Percentiles rank a stretch among this genome's conserved stretches.
Evolutionary conservation across 2,113 vertebrate genomes (phyloP).

Genomic region (Microtus pennsylvanicus): DNA sequence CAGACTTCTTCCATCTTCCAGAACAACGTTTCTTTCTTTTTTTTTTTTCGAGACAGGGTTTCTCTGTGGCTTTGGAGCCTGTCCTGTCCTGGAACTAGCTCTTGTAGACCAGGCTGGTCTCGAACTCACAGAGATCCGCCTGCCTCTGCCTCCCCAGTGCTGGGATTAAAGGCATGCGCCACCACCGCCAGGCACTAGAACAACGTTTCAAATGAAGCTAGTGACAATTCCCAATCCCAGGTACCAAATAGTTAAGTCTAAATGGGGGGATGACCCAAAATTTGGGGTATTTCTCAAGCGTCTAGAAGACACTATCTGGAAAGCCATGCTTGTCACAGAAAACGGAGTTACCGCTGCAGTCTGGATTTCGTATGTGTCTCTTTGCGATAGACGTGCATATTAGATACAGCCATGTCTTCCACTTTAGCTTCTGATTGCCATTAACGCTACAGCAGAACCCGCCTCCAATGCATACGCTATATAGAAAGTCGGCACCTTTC

Average conservation of each 20-base stretch:
- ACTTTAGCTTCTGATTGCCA: slow-evolving; percentile 14
- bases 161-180: too few species aligned
- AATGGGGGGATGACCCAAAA: slow-evolving; percentile 40
- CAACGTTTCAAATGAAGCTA: not conserved
- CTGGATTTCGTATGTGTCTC: not conserved
- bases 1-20: too few species aligned
- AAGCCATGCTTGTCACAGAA: slow-evolving; percentile 41
- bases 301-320: not conserved
- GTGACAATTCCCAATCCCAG: not conserved
- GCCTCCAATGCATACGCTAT: not conserved
- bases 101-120: too few species aligned
- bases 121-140: too few species aligned
- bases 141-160: too few species aligned
- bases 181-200: not conserved
- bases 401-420: not conserved
- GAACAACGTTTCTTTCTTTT: too few species aligned
- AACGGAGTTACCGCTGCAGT: slow-evolving; percentile 1
- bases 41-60: too few species aligned
- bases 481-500: not conserved
- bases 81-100: too few species aligned
- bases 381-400: slow-evolving; percentile 26
- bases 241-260: slow-evolving; percentile 9
- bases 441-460: not conserved
- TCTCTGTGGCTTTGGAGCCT: too few species aligned
- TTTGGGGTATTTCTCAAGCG: not conserved